These are phyloP conservation scores for Dascyllus trimaculatus DNA, from an alignment of 2,113 vertebrate species.

Conservation along the genomic window DNA sequence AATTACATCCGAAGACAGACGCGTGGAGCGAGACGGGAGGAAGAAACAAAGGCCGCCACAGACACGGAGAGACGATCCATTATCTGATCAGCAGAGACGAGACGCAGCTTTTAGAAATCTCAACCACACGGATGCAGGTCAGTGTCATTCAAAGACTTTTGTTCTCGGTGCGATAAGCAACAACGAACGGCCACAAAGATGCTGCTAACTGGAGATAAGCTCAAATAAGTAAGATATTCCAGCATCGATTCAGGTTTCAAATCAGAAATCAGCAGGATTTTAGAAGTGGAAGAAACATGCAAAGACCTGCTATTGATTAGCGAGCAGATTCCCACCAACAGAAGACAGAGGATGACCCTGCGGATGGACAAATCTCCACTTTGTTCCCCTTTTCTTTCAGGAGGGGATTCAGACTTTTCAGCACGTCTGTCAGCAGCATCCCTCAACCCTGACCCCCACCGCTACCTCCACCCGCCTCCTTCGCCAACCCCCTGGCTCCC, in stretches of 20 bases:
- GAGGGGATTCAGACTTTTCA: slow-evolving; percentile 51
- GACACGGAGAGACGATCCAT: slow-evolving; percentile 21
- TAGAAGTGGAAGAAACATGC: neutral
- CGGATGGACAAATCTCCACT: slow-evolving; percentile 31
- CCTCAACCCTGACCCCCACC: neutral
- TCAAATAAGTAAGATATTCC: no score
- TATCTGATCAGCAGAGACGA: slow-evolving; percentile 43
- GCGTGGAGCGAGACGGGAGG: neutral
- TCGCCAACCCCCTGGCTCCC: neutral
- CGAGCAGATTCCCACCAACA: slow-evolving; percentile 2
- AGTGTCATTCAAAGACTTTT: neutral
- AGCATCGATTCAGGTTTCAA: no score
- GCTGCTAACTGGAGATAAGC: no score
- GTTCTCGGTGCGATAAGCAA: no score
- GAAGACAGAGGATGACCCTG: slow-evolving; percentile 30
- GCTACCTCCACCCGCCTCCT: neutral
- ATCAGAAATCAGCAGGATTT: neutral
- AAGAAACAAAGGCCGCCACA: slow-evolving; percentile 33
- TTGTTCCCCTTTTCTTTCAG: slow-evolving; percentile 43
- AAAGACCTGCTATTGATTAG: slow-evolving; percentile 28
- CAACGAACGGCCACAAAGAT: no score
- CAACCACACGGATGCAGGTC: neutral
- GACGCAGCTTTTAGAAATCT: slow-evolving; percentile 15
- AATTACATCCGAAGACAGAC: slow-evolving; percentile 60
- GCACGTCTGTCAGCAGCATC: slow-evolving; percentile 37